Percentiles rank a stretch among this genome's conserved stretches.
These are phyloP conservation scores for Manis crassicaudata DNA, from an alignment of 2,797 vertebrate genomes.

Conservation along the genomic window DNA sequence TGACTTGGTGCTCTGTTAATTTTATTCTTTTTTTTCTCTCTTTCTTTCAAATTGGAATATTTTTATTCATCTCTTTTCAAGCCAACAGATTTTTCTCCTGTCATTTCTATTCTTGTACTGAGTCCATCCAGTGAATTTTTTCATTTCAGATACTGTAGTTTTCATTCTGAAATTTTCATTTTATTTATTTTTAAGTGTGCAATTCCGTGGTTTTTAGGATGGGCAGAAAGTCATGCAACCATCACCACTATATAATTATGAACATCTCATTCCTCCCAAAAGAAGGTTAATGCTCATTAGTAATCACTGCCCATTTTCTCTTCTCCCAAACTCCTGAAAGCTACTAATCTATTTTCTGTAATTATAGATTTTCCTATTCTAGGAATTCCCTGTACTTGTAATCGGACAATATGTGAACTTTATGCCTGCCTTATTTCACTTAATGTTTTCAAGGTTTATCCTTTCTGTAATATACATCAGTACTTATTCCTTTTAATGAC, in stretches of 20 bases:
- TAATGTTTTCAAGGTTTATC: neutral
- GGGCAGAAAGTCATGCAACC: neutral
- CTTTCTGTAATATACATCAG: fast-evolving
- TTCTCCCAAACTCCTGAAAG: neutral
- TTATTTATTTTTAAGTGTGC: neutral
- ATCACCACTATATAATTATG: neutral
- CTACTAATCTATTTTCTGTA: neutral
- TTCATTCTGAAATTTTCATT: neutral
- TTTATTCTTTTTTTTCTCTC: neutral
- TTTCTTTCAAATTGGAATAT: neutral
- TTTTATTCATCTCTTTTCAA: neutral
- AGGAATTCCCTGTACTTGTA: neutral
- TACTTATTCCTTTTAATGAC: neutral
- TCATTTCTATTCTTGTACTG: neutral
- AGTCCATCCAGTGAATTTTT: neutral
- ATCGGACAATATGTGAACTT: neutral
- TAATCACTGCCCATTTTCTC: neutral
- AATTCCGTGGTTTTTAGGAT: neutral
- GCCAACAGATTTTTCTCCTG: neutral
- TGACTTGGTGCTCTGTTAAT: neutral
- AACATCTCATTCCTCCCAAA: neutral
- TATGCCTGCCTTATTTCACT: neutral
- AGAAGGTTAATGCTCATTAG: neutral
- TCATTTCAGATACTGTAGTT: neutral
- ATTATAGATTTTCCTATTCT: neutral